Conservation (phyloP, 2,797 vertebrate genomes). For the Anniella stebbinsi region DNA sequence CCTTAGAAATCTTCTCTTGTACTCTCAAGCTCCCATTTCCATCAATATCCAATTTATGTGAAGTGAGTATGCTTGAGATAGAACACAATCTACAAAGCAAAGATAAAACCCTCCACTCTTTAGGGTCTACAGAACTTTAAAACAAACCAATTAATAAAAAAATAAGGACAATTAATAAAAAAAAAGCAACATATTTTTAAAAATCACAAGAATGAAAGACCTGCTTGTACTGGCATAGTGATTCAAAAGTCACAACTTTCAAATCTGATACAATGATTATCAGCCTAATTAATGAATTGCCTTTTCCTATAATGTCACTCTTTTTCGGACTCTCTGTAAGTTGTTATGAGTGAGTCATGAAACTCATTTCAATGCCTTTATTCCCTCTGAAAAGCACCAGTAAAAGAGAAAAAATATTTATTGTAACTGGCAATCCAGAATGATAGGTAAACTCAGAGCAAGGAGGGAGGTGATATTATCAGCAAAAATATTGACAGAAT, state of each 20-base stretch:
- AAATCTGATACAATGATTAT: neutral
- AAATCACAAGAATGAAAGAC: neutral
- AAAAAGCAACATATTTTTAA: neutral
- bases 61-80: neutral
- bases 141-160: neutral
- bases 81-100: neutral
- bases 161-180: neutral
- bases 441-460: neutral
- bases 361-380: neutral
- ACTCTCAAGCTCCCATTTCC: neutral
- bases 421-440: neutral
- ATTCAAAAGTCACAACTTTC: neutral
- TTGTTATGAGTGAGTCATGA: too few relatives aligned
- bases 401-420: neutral
- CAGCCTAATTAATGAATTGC: neutral
- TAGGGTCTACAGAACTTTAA: neutral
- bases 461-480: neutral
- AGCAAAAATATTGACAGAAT: neutral
- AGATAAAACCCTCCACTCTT: neutral
- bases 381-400: neutral
- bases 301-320: neutral
- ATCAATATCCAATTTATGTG: neutral
- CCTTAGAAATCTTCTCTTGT: neutral
- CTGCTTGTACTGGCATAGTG: neutral
- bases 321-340: neutral